Evolutionary conservation across 2,797 vertebrate species (phyloP), one percentile per base, ranked within the genome.

Genomic region (Sebastes oblongus): DNA sequence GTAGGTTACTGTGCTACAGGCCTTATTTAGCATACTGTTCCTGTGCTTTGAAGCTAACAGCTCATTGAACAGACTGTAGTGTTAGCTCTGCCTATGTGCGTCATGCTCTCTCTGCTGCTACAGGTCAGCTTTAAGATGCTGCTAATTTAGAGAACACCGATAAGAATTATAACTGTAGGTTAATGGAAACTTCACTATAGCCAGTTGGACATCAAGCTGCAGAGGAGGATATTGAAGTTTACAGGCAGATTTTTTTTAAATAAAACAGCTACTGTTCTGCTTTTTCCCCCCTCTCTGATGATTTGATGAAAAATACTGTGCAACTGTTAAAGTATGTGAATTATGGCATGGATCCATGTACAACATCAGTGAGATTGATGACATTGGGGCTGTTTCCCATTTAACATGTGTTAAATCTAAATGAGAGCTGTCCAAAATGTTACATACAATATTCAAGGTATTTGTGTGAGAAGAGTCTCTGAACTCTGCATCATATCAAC

Each of bases 11-110:
- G 64, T 69, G 71, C 70, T 66, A 64, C 56, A 50, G 77, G 75
- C 32, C 36, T 61, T 52, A 42, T 56, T 64, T 39, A 61, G 32
- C 56, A 52, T 56, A 50, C 52, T 74, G 56, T 79, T 77, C 59
- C 67, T 71, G 55, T 60, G 61, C 75, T 74, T 84, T 80, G 77
- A 86, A 77, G 85, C 30, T 34, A 77, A 70, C 39, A 65, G 16
- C 50, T 71, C 66, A 79, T 52, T 75, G 46, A 78, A 59, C 30
- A 13, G 52, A 36, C 55, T 61, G 2, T 5, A 34, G 24, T 67
- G 71, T 66, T 80, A 16, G 50, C 30, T 58, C 16, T 65, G 62
- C 32, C 61, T 25, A 22, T 75, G 54, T 78, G 58, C 8, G 27
- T 83, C 68, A 80, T 22, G 12, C 14, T 46, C 13, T 60, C n/a